Evolutionary conservation across 2,888 invertebrate genomes (phyloP).

Genomic region (Amiota communis): DNA sequence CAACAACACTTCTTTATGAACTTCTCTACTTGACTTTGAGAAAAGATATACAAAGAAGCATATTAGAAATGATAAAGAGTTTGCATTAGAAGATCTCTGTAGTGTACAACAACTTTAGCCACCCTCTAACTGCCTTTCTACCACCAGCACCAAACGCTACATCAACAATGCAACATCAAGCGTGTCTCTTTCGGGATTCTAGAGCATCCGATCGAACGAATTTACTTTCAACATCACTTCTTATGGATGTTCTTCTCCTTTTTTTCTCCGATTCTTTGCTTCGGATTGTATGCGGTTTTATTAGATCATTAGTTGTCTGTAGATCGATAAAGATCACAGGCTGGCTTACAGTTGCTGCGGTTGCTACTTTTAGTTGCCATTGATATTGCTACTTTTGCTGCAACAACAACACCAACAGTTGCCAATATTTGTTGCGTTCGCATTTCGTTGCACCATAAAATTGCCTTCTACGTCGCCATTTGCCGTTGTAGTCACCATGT

Average conservation of each 20-base stretch:
- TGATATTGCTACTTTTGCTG: conserved; percentile 18
- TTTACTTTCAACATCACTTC: conserved; percentile 6
- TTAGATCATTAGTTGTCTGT: conserved; percentile 72
- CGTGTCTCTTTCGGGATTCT: background rate
- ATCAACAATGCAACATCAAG: background rate
- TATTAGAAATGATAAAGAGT: too few species aligned
- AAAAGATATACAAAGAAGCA: too few species aligned
- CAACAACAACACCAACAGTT: background rate
- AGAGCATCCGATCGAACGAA: background rate
- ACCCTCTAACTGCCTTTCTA: background rate
- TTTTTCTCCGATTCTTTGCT: conserved; percentile 45
- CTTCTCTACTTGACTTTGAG: too few species aligned
- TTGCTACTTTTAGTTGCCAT: conserved; percentile 19
- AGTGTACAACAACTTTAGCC: too few species aligned
- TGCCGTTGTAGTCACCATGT: conserved; percentile 55
- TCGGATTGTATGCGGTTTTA: conserved; percentile 62
- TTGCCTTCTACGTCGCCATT: background rate
- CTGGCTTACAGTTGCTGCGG: conserved; percentile 29
- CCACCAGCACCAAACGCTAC: background rate
- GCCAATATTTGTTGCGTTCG: conserved; percentile 40
- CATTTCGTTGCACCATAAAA: conserved; percentile 30
- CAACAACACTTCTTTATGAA: background rate
- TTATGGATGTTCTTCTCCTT: conserved; percentile 29
- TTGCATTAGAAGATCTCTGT: too few species aligned
- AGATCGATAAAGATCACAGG: conserved; percentile 66